Evolutionary conservation across 2,888 invertebrate genomes (phyloP).

Genomic region (Papilio gigon): DNA sequence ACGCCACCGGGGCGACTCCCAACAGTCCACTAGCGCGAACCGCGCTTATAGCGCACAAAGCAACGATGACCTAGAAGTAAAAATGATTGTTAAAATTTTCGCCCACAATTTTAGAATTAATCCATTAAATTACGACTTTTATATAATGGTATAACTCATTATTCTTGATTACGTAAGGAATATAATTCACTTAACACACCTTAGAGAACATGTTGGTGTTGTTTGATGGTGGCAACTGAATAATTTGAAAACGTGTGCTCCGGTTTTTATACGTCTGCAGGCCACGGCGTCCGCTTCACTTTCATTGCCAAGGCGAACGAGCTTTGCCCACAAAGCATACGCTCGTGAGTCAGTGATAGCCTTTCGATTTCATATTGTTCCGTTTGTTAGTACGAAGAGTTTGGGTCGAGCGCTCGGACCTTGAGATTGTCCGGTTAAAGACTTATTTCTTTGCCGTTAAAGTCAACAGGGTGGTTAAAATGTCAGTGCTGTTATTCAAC

Average conservation of each 20-base stretch:
- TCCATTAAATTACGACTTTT: not conserved
- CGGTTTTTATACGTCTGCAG: conserved; percentile 75
- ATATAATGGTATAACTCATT: not conserved
- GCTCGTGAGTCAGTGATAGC: conserved; percentile 74
- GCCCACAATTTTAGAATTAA: not conserved
- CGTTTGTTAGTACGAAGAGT: conserved; percentile 58
- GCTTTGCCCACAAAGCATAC: conserved; percentile 60
- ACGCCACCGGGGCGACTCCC: conserved; percentile 74
- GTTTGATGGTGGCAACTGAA: conserved; percentile 78
- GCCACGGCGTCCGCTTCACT: conserved; percentile 70
- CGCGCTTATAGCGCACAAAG: conserved; percentile 83
- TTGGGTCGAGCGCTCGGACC: conserved; percentile 58
- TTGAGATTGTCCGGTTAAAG: conserved; percentile 52
- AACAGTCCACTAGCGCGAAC: conserved; percentile 82
- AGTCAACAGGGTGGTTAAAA: conserved; percentile 34
- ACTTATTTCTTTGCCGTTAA: conserved; percentile 32
- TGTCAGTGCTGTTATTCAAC: conserved; percentile 27
- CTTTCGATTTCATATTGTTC: conserved; percentile 76
- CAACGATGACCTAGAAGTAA: conserved; percentile 76
- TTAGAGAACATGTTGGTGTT: conserved; percentile 81
- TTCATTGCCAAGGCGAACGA: conserved; percentile 79
- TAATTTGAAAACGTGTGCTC: conserved; percentile 73
- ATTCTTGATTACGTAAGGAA: not conserved
- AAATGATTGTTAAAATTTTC: conserved; percentile 24
- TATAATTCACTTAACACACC: conserved; percentile 58